These are phyloP conservation scores for Calidris pugnax DNA, from an alignment of 2,113 vertebrate genomes.

Conservation along the genomic window DNA sequence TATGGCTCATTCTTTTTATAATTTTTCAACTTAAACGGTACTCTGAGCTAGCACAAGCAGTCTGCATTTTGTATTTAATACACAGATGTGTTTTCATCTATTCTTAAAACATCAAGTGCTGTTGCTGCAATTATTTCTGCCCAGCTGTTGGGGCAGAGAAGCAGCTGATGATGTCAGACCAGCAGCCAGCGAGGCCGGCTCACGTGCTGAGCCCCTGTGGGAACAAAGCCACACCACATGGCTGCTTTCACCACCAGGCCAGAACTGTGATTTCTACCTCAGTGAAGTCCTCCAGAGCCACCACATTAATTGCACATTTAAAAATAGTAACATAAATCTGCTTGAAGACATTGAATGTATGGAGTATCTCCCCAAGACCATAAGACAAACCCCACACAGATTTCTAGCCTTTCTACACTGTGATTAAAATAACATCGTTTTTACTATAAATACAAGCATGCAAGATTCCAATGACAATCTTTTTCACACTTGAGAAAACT, in stretches of 20 bases:
- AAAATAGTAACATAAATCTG: neutral
- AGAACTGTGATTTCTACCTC: neutral
- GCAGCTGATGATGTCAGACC: neutral
- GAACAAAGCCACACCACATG: accelerated
- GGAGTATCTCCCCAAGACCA: neutral
- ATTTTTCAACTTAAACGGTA: neutral
- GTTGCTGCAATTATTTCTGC: neutral
- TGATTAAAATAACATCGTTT: neutral
- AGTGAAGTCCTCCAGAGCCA: neutral
- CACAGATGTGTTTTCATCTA: neutral
- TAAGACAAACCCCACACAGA: neutral
- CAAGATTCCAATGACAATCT: neutral
- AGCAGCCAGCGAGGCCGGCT: neutral
- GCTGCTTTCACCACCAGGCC: neutral
- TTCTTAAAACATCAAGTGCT: neutral
- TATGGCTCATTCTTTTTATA: neutral
- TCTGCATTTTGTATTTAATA: neutral
- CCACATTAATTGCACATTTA: neutral
- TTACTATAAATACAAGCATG: neutral
- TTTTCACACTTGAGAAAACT: neutral
- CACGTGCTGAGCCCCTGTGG: neutral
- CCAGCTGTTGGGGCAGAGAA: neutral
- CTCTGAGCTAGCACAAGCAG: neutral
- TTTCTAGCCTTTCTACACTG: neutral
- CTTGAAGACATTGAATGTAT: neutral